A percentile compares a stretch with the other conserved stretches of the same genome.
phyloP scores from a whole-genome alignment of 2,888 invertebrate genomes.

The Cartodere bifasciata region DNA sequence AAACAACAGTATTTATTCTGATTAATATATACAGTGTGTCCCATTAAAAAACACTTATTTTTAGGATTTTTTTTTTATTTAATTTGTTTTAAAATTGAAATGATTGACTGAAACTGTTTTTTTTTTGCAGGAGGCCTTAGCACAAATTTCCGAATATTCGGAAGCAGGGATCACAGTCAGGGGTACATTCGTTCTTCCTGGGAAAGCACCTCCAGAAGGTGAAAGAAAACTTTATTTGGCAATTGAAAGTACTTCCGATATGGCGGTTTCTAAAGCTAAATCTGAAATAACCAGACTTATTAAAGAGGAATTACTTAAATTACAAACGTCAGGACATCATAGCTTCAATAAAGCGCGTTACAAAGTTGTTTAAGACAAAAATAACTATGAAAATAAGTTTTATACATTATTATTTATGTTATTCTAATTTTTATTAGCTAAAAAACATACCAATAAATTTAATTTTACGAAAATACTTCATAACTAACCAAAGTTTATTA shows the following conservation, averaged over 20 bases:
- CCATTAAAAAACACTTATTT: too few relatives aligned
- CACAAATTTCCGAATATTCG: conserved; percentile 96
- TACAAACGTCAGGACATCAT: conserved; percentile 77
- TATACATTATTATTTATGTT: background rate
- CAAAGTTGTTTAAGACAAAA: conserved; percentile 61
- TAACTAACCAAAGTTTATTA: too few relatives aligned
- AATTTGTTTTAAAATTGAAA: too few relatives aligned
- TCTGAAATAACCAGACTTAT: conserved; percentile 95
- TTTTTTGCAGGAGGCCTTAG: conserved; percentile 73
- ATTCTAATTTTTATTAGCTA: background rate
- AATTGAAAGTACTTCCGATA: conserved; percentile 95
- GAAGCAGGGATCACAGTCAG: conserved; percentile 98
- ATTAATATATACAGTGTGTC: too few relatives aligned
- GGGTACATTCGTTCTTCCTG: conserved; percentile 88
- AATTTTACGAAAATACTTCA: too few relatives aligned
- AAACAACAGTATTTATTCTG: too few relatives aligned
- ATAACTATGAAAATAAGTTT: background rate
- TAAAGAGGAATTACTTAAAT: conserved; percentile 91
- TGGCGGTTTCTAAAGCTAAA: conserved; percentile 91
- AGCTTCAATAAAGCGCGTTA: conserved; percentile 85
- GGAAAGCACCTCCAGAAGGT: conserved; percentile 81
- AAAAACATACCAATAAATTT: background rate
- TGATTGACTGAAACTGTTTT: too few relatives aligned
- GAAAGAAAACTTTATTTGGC: conserved; percentile 94
- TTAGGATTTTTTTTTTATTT: too few relatives aligned